These are phyloP conservation scores for Drosophila pegasa DNA, from an alignment of 2,888 invertebrate species.

Conservation along the genomic window DNA sequence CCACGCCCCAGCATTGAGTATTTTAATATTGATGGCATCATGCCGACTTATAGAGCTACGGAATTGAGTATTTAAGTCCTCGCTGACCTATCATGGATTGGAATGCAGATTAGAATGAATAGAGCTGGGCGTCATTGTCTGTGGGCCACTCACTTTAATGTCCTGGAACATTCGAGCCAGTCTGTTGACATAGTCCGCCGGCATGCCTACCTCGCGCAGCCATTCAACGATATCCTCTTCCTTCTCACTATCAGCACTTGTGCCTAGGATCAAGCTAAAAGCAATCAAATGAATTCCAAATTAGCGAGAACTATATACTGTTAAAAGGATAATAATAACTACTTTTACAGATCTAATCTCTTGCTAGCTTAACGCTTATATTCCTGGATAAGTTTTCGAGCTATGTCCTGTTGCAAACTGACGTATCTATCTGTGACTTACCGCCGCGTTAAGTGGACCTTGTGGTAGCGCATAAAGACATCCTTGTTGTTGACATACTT, in stretches of 20 bases:
- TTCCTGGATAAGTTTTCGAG: too few relatives aligned
- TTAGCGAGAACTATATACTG: too few relatives aligned
- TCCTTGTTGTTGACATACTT: conserved; percentile 99
- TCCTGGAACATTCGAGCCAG: conserved; percentile 99
- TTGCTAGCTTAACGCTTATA: too few relatives aligned
- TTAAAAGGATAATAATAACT: too few relatives aligned
- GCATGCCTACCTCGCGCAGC: conserved; percentile 99
- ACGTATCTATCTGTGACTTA: conserved; percentile 47
- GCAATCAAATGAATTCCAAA: fast-evolving
- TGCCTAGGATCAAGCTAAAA: conserved; percentile 94
- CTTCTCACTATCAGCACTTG: conserved; percentile 99
- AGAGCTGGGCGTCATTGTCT: not conserved
- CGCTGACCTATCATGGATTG: conserved; percentile 87
- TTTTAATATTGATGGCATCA: conserved; percentile 98
- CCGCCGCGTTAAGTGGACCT: conserved; percentile 97
- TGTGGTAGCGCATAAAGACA: conserved; percentile 99
- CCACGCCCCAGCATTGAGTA: conserved; percentile 99
- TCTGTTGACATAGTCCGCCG: conserved; percentile 99
- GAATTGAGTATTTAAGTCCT: conserved; percentile 97
- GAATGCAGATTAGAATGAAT: not conserved
- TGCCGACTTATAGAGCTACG: conserved; percentile 91
- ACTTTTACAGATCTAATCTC: too few relatives aligned
- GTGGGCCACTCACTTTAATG: conserved; percentile 90
- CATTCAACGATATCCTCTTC: conserved; percentile 99
- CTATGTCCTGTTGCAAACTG: too few relatives aligned